A percentile compares a stretch with the other conserved stretches of the same genome.
phyloP scores from a whole-genome alignment of 2,888 invertebrate genomes.

The Lycaena phlaeas region DNA sequence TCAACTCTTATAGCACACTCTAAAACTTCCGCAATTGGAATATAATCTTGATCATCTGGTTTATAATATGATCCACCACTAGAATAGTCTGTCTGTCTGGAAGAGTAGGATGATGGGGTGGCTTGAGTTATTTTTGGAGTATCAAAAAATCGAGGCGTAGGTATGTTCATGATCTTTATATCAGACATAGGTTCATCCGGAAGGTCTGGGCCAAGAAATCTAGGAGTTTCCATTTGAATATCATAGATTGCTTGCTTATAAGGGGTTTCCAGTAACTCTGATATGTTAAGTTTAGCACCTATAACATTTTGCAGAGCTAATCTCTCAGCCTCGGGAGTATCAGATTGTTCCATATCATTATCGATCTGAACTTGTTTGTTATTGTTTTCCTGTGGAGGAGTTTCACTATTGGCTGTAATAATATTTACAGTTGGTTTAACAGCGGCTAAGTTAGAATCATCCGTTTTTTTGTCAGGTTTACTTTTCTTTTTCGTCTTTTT shows the following conservation, averaged over 20 bases:
- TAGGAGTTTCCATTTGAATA: slow-evolving; percentile 71
- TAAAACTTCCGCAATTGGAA: slow-evolving; percentile 37
- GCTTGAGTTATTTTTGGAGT: slow-evolving; percentile 41
- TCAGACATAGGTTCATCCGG: slow-evolving; percentile 60
- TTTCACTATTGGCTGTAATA: slow-evolving; percentile 20
- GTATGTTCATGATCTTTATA: slow-evolving; percentile 71
- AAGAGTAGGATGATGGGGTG: slow-evolving; percentile 58
- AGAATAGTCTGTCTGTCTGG: slow-evolving; percentile 73
- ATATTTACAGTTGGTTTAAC: slow-evolving; percentile 48
- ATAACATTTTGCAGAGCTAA: slow-evolving; percentile 53
- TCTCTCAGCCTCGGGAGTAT: slow-evolving; percentile 58
- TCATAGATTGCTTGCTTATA: slow-evolving; percentile 66
- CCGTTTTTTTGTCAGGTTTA: slow-evolving; percentile 24
- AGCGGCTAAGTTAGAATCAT: slow-evolving; percentile 24
- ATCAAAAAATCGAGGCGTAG: slow-evolving; percentile 71
- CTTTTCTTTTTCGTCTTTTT: too few relatives aligned
- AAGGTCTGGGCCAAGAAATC: slow-evolving; percentile 58
- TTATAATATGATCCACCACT: slow-evolving; percentile 76
- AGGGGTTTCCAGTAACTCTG: slow-evolving; percentile 71
- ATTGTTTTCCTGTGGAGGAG: slow-evolving; percentile 16
- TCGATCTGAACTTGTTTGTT: slow-evolving; percentile 24
- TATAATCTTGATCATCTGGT: slow-evolving; percentile 74
- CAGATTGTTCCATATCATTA: slow-evolving; percentile 31
- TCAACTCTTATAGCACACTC: slow-evolving; percentile 29
- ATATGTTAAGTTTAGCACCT: slow-evolving; percentile 56